phyloP scores from a whole-genome alignment of 2,797 vertebrate species.

The Sorex maritimensis region DNA sequence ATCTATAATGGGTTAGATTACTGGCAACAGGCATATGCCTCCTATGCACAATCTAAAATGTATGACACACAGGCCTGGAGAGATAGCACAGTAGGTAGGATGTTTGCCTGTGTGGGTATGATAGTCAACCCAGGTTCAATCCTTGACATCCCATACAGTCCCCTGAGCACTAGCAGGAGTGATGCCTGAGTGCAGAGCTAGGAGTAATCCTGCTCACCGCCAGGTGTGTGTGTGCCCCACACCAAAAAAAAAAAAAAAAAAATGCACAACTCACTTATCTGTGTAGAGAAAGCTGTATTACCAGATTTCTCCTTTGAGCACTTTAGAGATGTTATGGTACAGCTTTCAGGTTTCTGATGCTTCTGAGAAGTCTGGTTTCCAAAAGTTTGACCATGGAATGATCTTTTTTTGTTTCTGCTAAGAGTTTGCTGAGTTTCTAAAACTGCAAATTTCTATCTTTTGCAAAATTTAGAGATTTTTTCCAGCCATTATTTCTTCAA shows the following conservation, averaged over 20 bases:
- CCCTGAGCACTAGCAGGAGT: no score
- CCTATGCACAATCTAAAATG: background rate
- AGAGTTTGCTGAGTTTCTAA: slow-evolving; percentile 10
- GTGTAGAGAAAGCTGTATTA: background rate
- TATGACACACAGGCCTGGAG: background rate
- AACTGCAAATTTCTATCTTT: slow-evolving; percentile 40
- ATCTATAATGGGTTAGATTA: background rate
- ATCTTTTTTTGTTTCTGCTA: slow-evolving; percentile 44
- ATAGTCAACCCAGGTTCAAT: no score
- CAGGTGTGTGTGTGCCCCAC: no score
- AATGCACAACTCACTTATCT: background rate
- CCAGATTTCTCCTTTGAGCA: background rate
- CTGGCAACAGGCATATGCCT: background rate
- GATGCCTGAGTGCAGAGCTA: no score
- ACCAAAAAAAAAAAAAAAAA: no score
- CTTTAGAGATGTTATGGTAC: background rate
- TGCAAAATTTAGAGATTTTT: slow-evolving; percentile 20
- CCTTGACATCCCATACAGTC: no score
- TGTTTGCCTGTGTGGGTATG: no score
- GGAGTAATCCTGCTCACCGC: no score
- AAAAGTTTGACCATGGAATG: background rate
- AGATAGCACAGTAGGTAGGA: no score
- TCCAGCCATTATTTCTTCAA: slow-evolving; percentile 26
- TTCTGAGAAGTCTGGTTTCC: slow-evolving; percentile 47
- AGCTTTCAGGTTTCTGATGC: background rate